phyloP scores from a whole-genome alignment of 2,113 vertebrate species.

The Xenotilapia caudafasciata region DNA sequence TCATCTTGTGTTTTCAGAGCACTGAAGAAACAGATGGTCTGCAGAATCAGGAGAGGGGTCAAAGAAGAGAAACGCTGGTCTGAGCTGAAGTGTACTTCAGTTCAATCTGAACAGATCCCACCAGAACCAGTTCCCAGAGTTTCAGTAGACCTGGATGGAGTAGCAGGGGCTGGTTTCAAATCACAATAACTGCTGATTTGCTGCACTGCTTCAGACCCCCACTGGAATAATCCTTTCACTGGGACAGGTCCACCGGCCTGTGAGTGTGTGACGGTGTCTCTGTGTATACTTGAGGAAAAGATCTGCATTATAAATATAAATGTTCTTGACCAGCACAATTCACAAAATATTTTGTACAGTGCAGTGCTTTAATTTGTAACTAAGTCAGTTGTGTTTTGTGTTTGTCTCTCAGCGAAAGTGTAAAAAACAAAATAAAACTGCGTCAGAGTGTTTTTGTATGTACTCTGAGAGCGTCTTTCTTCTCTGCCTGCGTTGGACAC shows the following conservation, averaged over 20 bases:
- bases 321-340: constrained; percentile 40
- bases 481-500: background rate
- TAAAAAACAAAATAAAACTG: background rate
- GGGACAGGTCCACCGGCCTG: background rate
- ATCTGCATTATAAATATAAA: constrained; percentile 16
- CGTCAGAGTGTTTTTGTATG: background rate
- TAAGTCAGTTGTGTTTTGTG: background rate
- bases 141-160: background rate
- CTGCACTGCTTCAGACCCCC: background rate
- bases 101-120: background rate
- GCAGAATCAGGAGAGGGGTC: background rate
- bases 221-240: constrained; percentile 7
- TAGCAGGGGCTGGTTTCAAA: background rate
- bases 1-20: constrained; percentile 27
- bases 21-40: background rate
- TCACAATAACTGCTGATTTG: background rate
- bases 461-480: background rate
- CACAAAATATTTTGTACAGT: constrained; percentile 16
- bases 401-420: background rate
- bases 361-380: constrained; percentile 19
- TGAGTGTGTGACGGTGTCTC: background rate
- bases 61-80: background rate
- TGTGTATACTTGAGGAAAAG: background rate
- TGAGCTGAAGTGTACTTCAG: constrained; percentile 22
- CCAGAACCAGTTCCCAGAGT: background rate